Conservation (phyloP, 2,113 vertebrate genomes). For the Microtus richardsoni region DNA sequence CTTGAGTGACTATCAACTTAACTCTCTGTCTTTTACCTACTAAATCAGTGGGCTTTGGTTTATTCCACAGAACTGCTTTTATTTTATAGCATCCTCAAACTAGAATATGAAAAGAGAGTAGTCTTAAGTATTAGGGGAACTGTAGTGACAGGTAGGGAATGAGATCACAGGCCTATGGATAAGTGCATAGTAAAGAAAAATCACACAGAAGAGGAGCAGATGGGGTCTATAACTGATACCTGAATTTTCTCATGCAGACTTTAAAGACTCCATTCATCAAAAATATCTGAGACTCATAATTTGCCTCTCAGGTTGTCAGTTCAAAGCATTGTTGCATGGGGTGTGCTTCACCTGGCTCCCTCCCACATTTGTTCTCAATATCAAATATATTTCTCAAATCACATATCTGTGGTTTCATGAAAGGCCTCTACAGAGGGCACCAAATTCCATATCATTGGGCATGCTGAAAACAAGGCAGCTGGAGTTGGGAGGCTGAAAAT, state of each 20-base stretch:
- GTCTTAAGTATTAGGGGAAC: not conserved
- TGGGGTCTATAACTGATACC: not conserved
- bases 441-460: not conserved
- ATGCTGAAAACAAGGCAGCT: not conserved
- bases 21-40: not conserved
- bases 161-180: not conserved
- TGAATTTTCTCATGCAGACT: not conserved
- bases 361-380: not conserved
- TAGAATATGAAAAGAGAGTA: not conserved
- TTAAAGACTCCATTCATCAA: not conserved
- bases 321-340: not conserved
- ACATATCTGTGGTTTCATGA: not conserved
- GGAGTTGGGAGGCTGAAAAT: not conserved
- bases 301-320: not conserved
- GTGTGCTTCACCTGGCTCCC: not conserved
- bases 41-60: constrained; percentile 17
- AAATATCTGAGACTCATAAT: not conserved
- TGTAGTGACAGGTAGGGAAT: not conserved
- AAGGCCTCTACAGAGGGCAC: not conserved
- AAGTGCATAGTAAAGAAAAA: not conserved
- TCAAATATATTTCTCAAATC: not conserved
- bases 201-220: not conserved
- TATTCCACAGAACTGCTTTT: not conserved
- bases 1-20: constrained; percentile 7
- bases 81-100: constrained; percentile 19